Evolutionary conservation across 2,797 vertebrate species (phyloP).

Genomic region (Intellagama lesueurii): DNA sequence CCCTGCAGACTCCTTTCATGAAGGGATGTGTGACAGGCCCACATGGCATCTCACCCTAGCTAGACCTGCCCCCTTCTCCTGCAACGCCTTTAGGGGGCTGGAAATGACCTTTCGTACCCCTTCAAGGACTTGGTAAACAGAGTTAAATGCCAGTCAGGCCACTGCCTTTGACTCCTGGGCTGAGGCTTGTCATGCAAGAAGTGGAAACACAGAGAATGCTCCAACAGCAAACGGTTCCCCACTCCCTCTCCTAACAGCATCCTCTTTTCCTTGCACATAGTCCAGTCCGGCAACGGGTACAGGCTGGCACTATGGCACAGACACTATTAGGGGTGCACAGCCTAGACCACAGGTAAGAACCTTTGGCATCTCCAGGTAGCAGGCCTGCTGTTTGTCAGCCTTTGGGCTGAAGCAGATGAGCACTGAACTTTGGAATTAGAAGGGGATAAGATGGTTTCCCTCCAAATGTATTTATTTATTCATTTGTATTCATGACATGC

Average conservation of each 20-base stretch:
- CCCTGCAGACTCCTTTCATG: constrained; percentile 34
- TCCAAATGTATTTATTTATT: too few relatives aligned
- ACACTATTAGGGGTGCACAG: neutral
- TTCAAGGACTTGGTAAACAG: constrained; percentile 18
- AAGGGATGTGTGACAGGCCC: constrained; percentile 24
- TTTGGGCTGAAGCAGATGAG: neutral
- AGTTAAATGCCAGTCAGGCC: neutral
- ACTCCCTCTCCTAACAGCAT: neutral
- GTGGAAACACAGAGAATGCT: accelerated
- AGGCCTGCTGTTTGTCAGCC: neutral
- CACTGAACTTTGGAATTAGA: too few relatives aligned
- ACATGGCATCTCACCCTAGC: neutral
- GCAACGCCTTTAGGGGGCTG: neutral
- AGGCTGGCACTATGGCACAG: accelerated
- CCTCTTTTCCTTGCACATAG: neutral
- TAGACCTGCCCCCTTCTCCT: neutral
- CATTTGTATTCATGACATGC: too few relatives aligned
- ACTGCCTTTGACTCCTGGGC: constrained; percentile 22
- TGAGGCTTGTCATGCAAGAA: neutral
- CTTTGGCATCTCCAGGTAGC: too few relatives aligned
- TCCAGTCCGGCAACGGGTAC: neutral
- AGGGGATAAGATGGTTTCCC: too few relatives aligned
- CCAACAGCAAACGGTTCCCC: too few relatives aligned
- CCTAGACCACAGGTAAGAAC: neutral
- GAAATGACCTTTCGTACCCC: constrained; percentile 39